phyloP scores from a whole-genome alignment of 92 coral and sea anemone genomes.

The Epizoanthus ramosus region DNA sequence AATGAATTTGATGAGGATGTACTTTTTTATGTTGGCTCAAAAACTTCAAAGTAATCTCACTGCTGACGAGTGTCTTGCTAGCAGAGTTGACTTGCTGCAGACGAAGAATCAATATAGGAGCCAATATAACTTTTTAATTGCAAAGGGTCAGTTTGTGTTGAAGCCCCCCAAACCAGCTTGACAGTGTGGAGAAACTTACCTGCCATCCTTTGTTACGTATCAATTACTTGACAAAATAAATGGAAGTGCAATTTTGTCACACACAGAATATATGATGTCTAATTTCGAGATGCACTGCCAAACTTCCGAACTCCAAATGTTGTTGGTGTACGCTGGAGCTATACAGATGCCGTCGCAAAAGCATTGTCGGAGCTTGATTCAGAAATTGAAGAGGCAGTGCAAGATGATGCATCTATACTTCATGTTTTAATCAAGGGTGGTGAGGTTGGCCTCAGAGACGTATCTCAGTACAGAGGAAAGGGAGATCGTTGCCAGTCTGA shows the following conservation, averaged over 20 bases:
- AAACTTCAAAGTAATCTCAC: constrained; percentile 32
- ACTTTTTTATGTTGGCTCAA: constrained; percentile 15
- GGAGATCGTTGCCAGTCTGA: constrained; percentile 16
- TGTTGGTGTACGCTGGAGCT: constrained; percentile 34
- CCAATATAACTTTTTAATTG: constrained; percentile 29
- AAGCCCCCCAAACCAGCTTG: constrained; percentile 18
- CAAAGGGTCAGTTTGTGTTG: background rate
- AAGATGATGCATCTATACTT: background rate
- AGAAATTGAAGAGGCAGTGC: background rate
- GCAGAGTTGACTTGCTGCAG: constrained; percentile 31
- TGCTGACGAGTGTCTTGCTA: constrained; percentile 46
- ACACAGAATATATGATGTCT: too few relatives aligned
- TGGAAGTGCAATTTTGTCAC: too few relatives aligned
- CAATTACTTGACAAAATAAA: too few relatives aligned
- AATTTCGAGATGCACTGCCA: too few relatives aligned
- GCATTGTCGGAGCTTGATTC: background rate
- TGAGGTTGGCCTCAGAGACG: constrained; percentile 40
- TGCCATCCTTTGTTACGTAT: constrained; percentile 34
- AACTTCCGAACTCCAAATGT: constrained; percentile 22
- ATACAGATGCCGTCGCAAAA: constrained; percentile 34
- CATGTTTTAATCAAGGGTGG: constrained; percentile 43
- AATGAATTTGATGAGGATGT: too few relatives aligned
- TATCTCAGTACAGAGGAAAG: constrained; percentile 37
- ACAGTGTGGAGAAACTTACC: constrained; percentile 22
- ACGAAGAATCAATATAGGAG: constrained; percentile 44